Conservation (phyloP, 2,113 vertebrate species). For the Siniperca knerii region DNA sequence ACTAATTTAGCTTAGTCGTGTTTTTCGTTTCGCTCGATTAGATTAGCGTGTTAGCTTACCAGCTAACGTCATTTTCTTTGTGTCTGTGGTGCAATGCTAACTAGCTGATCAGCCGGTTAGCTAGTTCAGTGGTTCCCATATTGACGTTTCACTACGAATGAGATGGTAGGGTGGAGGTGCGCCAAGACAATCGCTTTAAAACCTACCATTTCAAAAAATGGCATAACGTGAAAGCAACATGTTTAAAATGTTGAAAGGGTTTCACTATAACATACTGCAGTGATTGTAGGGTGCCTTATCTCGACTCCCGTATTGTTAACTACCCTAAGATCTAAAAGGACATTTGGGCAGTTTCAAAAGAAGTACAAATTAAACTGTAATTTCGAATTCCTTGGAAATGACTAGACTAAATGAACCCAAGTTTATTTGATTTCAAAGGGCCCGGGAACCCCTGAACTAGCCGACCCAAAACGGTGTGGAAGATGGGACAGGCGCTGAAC, state of each 20-base stretch:
- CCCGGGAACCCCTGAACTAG: slow-evolving; percentile 51
- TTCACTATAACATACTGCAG: background rate
- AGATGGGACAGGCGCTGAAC: background rate
- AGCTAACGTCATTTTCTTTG: slow-evolving; percentile 73
- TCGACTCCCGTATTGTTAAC: accelerated
- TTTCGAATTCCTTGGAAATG: accelerated
- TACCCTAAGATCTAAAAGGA: accelerated
- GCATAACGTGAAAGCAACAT: background rate
- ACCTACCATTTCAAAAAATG: background rate
- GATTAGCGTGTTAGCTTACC: slow-evolving; percentile 59
- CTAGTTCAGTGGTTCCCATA: slow-evolving; percentile 42
- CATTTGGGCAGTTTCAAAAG: background rate
- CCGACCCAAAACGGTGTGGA: slow-evolving; percentile 6
- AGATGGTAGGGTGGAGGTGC: background rate
- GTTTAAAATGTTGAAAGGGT: background rate
- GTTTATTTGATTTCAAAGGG: accelerated
- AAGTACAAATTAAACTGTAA: background rate
- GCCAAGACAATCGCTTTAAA: too few relatives aligned
- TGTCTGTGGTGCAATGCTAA: slow-evolving; percentile 64
- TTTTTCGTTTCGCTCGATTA: slow-evolving; percentile 49
- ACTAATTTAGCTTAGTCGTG: background rate
- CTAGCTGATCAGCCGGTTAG: slow-evolving; percentile 45
- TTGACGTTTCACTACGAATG: background rate
- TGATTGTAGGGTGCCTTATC: background rate
- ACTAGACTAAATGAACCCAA: background rate